Evolutionary conservation across 2,797 vertebrate species (phyloP).

Genomic region (Rhinoraja longicauda): DNA sequence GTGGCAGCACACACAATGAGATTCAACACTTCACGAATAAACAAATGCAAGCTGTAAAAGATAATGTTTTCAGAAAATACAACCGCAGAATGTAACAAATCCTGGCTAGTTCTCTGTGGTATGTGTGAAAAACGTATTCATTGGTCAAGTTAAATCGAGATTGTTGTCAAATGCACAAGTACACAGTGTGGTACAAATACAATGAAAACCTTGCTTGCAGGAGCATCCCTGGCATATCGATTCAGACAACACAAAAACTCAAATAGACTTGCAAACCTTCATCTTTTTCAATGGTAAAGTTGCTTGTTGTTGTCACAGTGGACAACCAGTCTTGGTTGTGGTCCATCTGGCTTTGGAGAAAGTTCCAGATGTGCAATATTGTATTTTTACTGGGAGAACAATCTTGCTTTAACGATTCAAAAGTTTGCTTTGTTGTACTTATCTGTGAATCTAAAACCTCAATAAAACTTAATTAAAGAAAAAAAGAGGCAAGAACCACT

Average conservation of each 20-base stretch:
- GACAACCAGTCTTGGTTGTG: not conserved
- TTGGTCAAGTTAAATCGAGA: not conserved
- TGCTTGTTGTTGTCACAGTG: not conserved
- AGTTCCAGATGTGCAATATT: conserved; percentile 9
- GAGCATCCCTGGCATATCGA: no score
- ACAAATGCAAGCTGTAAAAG: not conserved
- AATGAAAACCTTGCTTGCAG: no score
- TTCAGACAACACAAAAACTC: no score
- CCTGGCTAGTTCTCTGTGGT: not conserved
- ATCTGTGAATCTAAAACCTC: conserved; percentile 35
- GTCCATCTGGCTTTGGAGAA: conserved; percentile 27
- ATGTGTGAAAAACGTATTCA: not conserved
- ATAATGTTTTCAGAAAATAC: not conserved
- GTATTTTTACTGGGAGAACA: conserved; percentile 22
- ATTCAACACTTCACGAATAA: not conserved
- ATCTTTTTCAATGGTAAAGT: not conserved
- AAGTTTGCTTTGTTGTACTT: conserved; percentile 35
- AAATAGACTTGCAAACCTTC: not conserved
- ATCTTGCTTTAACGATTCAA: conserved; percentile 32
- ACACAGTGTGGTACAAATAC: no score
- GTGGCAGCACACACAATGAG: not conserved
- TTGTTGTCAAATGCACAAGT: no score
- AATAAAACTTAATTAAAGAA: conserved; percentile 37
- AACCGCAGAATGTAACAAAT: not conserved
- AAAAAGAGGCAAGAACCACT: conserved; percentile 22